Percentiles rank a stretch among this genome's conserved stretches.
Evolutionary conservation across 2,888 invertebrate species (phyloP).

Genomic region (Diaprepes abbreviatus): DNA sequence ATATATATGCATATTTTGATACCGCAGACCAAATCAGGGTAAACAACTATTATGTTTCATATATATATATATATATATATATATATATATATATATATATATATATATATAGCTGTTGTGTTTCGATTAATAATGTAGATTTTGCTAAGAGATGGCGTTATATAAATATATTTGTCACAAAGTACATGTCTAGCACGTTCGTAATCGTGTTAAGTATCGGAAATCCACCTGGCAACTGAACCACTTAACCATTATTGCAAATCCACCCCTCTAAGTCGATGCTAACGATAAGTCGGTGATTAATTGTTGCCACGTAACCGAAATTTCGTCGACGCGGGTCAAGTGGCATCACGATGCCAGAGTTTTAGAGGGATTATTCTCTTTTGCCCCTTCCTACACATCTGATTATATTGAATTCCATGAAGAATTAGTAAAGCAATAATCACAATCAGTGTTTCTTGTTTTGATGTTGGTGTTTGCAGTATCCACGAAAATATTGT

Average conservation of each 20-base stretch:
- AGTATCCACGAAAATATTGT: too few species aligned
- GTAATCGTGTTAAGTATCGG: neutral
- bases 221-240: constrained; percentile 37
- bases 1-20: too few species aligned
- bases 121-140: too few species aligned
- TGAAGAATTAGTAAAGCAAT: constrained; percentile 34
- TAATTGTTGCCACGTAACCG: constrained; percentile 69
- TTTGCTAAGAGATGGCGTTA: too few species aligned
- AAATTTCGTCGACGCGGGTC: constrained; percentile 62
- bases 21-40: too few species aligned
- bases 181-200: too few species aligned
- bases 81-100: too few species aligned
- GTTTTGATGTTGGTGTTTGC: neutral
- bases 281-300: constrained; percentile 66
- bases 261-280: constrained; percentile 49
- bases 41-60: too few species aligned
- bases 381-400: neutral
- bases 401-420: constrained; percentile 31
- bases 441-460: constrained; percentile 12
- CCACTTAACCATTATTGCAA: constrained; percentile 34
- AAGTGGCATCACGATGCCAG: constrained; percentile 60
- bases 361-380: constrained; percentile 31
- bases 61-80: too few species aligned
- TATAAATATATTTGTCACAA: too few species aligned
- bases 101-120: too few species aligned